A percentile compares a stretch with the other conserved stretches of the same genome.
Evolutionary conservation across 2,888 invertebrate genomes (phyloP).

Genomic region (Protophormia terraenovae): DNA sequence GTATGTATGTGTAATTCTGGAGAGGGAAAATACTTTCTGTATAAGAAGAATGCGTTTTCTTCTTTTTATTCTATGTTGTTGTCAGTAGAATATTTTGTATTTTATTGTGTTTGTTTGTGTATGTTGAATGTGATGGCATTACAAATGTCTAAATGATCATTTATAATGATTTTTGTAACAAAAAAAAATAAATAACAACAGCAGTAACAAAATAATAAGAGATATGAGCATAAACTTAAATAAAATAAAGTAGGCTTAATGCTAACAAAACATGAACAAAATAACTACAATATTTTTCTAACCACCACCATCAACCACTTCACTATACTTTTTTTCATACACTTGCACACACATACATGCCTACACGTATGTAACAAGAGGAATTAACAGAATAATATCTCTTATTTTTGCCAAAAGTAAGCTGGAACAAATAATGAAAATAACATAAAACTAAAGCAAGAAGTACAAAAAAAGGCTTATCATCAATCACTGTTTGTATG

Average conservation of each 20-base stretch:
- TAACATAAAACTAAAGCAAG: slow-evolving; percentile 19
- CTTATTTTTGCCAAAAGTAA: slow-evolving; percentile 33
- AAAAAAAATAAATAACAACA: neutral
- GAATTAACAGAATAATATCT: slow-evolving; percentile 60
- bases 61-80: neutral
- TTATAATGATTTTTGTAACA: slow-evolving; percentile 58
- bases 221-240: slow-evolving; percentile 31
- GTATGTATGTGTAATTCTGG: too few species aligned
- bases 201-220: neutral
- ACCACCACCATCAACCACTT: neutral
- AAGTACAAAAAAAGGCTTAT: slow-evolving; percentile 60
- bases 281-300: slow-evolving; percentile 45
- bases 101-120: slow-evolving; percentile 21
- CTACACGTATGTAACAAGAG: slow-evolving; percentile 4
- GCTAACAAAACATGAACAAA: slow-evolving; percentile 55
- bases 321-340: too few species aligned
- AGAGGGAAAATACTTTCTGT: neutral
- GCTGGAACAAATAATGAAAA: slow-evolving; percentile 11
- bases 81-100: slow-evolving; percentile 6
- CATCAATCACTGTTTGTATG: slow-evolving; percentile 59
- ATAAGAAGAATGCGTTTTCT: neutral
- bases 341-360: neutral
- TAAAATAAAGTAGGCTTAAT: slow-evolving; percentile 61
- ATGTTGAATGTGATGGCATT: slow-evolving; percentile 50
- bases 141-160: slow-evolving; percentile 67